Evolutionary conservation across 1,140 invertebrate genomes (phyloP).

Genomic region (Aphelenchoides fujianensis): DNA sequence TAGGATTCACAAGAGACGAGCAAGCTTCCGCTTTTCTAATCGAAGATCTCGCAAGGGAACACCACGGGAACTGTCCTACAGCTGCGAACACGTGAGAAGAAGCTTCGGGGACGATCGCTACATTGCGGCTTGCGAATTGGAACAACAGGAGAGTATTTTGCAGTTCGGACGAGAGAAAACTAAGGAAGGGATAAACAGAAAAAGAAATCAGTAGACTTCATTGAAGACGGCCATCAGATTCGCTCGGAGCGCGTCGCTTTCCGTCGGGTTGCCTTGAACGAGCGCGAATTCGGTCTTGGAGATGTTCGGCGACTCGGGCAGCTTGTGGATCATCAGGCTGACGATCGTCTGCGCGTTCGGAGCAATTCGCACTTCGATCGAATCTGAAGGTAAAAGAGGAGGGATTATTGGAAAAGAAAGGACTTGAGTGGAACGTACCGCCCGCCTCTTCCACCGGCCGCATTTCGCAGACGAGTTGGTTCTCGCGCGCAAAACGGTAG

Average conservation of each 20-base stretch:
- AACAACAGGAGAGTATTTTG: too few species aligned
- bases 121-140: background rate
- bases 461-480: conserved; percentile 31
- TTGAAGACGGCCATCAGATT: conserved; percentile 39
- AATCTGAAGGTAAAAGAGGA: conserved; percentile 36
- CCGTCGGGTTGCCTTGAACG: conserved; percentile 36
- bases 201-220: conserved; percentile 41
- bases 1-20: too few species aligned
- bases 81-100: background rate
- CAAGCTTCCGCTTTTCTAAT: too few species aligned
- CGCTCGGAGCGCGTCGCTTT: conserved; percentile 28
- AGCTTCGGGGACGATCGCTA: background rate
- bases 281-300: conserved; percentile 40
- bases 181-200: background rate
- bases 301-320: conserved; percentile 53
- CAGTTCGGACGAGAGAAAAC: background rate
- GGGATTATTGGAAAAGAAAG: conserved; percentile 20
- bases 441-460: conserved; percentile 24
- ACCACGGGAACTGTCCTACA: background rate
- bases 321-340: conserved; percentile 25
- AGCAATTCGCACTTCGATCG: conserved; percentile 39
- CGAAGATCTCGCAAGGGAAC: background rate
- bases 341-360: conserved; percentile 34
- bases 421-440: conserved; percentile 7
- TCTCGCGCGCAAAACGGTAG: conserved; percentile 33